Conservation (phyloP, 2,113 vertebrate genomes). For the Siniperca chuatsi region DNA sequence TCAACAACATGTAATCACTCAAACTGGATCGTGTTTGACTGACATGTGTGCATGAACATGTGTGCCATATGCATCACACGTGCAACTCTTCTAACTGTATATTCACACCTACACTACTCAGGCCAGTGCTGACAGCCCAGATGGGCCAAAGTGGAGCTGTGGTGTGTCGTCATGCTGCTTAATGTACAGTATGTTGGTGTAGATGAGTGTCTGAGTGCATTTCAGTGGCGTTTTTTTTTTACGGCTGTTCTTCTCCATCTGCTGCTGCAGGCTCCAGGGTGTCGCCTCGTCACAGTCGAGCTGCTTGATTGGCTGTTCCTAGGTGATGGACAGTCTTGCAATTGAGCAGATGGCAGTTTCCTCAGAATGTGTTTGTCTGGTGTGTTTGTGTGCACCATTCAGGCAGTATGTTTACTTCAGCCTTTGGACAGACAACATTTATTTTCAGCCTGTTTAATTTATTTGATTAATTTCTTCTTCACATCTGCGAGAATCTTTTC, state of each 20-base stretch:
- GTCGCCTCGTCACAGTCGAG: constrained; percentile 38
- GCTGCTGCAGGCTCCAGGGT: constrained; percentile 41
- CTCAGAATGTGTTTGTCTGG: neutral
- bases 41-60: neutral
- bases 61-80: neutral
- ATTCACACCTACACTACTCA: constrained; percentile 9
- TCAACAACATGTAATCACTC: neutral
- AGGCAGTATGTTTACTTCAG: neutral
- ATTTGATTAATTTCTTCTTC: neutral
- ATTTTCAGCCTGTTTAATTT: neutral
- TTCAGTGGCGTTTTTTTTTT: constrained; percentile 54
- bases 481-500: neutral
- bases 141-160: constrained; percentile 31
- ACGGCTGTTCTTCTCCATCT: constrained; percentile 55
- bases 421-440: neutral
- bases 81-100: neutral
- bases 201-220: constrained; percentile 33
- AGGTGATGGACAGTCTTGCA: constrained; percentile 56
- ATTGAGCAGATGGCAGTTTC: constrained; percentile 38
- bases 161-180: constrained; percentile 38
- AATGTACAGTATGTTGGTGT: constrained; percentile 35
- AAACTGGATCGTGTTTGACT: neutral
- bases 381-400: constrained; percentile 7
- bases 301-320: constrained; percentile 58
- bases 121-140: constrained; percentile 34